Percentiles rank a stretch among this genome's conserved stretches.
These are phyloP conservation scores for Cenopis cana DNA, from an alignment of 2,888 invertebrate species.

Conservation along the genomic window DNA sequence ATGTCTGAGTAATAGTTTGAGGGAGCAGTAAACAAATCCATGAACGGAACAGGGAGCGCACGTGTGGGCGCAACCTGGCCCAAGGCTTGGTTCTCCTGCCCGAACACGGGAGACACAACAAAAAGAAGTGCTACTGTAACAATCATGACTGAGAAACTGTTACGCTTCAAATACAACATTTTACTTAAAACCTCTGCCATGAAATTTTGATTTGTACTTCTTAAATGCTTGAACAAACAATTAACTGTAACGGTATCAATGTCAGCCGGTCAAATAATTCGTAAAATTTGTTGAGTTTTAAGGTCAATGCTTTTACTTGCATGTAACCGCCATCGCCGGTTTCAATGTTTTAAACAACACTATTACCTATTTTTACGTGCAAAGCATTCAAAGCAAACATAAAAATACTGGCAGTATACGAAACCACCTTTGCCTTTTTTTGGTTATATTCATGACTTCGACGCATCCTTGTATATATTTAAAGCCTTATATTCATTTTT, in stretches of 20 bases:
- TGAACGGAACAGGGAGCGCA: slow-evolving; percentile 64
- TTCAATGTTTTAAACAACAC: no score
- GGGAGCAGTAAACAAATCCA: slow-evolving; percentile 74
- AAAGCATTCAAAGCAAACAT: no score
- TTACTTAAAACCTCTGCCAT: slow-evolving; percentile 78
- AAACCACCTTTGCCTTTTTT: neutral
- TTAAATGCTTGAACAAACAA: slow-evolving; percentile 69
- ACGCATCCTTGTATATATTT: no score
- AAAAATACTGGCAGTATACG: neutral
- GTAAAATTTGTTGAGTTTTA: slow-evolving; percentile 48
- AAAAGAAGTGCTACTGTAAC: slow-evolving; percentile 67
- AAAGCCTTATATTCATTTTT: no score
- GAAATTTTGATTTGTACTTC: slow-evolving; percentile 75
- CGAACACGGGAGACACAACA: slow-evolving; percentile 59
- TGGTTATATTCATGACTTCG: no score
- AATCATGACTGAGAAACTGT: slow-evolving; percentile 78
- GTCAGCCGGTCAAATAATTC: slow-evolving; percentile 60
- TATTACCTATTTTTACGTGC: no score
- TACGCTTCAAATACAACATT: slow-evolving; percentile 66
- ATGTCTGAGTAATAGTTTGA: slow-evolving; percentile 71
- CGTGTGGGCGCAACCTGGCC: slow-evolving; percentile 64
- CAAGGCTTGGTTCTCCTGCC: slow-evolving; percentile 68
- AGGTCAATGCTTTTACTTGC: slow-evolving; percentile 9
- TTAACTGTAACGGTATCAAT: slow-evolving; percentile 67
- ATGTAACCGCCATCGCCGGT: neutral